These are phyloP conservation scores for Agrypnia vestita DNA, from an alignment of 1,140 invertebrate species.

Conservation along the genomic window DNA sequence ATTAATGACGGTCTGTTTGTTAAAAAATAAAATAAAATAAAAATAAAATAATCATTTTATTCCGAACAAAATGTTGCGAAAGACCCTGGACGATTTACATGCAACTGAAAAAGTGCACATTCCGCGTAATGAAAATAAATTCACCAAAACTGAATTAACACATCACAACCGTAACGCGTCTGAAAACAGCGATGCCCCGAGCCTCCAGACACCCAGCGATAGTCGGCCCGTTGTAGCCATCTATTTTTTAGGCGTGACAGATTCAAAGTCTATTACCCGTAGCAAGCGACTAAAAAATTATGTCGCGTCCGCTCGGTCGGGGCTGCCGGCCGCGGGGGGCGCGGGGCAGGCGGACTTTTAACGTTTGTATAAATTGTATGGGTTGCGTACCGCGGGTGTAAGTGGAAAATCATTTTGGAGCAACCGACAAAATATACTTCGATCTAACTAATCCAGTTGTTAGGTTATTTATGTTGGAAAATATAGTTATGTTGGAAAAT, in stretches of 20 bases:
- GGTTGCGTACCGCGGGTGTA: conserved; percentile 9
- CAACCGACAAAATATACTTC: too few relatives aligned
- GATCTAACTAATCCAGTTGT: too few relatives aligned
- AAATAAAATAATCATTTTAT: too few relatives aligned
- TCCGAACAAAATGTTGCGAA: too few relatives aligned
- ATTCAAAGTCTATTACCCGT: conserved; percentile 56
- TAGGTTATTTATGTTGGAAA: too few relatives aligned
- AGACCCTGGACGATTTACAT: too few relatives aligned
- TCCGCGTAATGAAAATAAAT: background rate
- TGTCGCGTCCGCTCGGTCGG: conserved; percentile 47
- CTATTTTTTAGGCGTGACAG: conserved; percentile 56
- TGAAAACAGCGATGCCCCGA: background rate
- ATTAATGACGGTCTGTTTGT: too few relatives aligned
- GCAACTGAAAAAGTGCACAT: background rate
- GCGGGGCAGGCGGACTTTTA: background rate
- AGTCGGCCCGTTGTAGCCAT: conserved; percentile 39
- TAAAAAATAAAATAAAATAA: too few relatives aligned
- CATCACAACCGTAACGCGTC: background rate
- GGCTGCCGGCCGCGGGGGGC: conserved; percentile 10
- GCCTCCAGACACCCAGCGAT: conserved; percentile 13
- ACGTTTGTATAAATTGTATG: conserved; percentile 22
- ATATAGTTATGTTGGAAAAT: too few relatives aligned
- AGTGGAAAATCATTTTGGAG: background rate
- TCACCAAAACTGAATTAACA: conserved; percentile 8
- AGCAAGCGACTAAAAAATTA: conserved; percentile 52